phyloP scores from a whole-genome alignment of 2,888 invertebrate species.

The Amphipoea lucens region DNA sequence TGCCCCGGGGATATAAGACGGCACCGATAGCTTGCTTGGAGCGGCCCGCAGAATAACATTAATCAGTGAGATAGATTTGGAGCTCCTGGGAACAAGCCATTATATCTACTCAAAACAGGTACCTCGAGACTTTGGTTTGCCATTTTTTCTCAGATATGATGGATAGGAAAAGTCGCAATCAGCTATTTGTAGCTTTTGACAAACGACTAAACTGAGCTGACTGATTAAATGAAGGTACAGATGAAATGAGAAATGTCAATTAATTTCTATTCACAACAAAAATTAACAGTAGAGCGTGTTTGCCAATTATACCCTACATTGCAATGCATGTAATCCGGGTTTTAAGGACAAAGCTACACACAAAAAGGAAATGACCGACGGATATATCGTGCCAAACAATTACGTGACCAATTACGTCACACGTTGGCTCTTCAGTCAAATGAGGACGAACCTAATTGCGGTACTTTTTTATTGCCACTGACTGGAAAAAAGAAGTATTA shows the following conservation, averaged over 20 bases:
- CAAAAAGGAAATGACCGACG: slow-evolving; percentile 9
- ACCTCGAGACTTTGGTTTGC: background rate
- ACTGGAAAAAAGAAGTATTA: background rate
- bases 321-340: slow-evolving; percentile 14
- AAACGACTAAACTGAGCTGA: background rate
- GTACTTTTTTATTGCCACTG: background rate
- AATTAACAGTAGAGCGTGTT: background rate
- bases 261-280: slow-evolving; percentile 15
- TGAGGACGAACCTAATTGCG: background rate
- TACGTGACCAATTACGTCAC: background rate
- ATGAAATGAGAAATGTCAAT: background rate
- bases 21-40: slow-evolving; percentile 44
- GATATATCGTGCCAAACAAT: slow-evolving; percentile 17
- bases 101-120: background rate
- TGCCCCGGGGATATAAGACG: slow-evolving; percentile 42
- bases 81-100: no score
- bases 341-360: slow-evolving; percentile 21
- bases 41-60: slow-evolving; percentile 28
- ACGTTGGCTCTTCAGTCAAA: background rate
- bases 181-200: background rate
- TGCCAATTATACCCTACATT: slow-evolving; percentile 10
- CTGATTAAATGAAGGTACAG: no score
- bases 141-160: background rate
- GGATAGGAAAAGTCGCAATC: background rate
- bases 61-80: slow-evolving; percentile 16